Evolutionary conservation across 2,113 vertebrate genomes (phyloP).

Genomic region (Rissa tridactyla): DNA sequence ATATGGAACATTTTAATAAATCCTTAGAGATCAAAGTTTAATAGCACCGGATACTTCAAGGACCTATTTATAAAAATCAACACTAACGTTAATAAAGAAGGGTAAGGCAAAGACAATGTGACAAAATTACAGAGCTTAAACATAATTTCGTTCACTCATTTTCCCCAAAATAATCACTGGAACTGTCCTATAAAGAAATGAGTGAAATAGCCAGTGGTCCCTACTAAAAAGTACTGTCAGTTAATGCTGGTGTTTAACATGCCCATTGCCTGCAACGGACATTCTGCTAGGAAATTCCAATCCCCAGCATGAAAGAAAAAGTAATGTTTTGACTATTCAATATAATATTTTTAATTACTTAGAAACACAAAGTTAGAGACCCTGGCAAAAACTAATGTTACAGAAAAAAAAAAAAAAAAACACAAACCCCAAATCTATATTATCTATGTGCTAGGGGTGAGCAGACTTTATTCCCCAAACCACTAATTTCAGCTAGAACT

Average conservation of each 20-base stretch:
- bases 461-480: slow-evolving; percentile 10
- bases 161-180: slow-evolving; percentile 40
- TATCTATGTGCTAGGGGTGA: background rate
- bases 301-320: slow-evolving; percentile 36
- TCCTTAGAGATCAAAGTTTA: slow-evolving; percentile 48
- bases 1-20: slow-evolving; percentile 34
- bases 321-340: background rate
- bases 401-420: background rate
- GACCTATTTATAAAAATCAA: slow-evolving; percentile 14
- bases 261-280: slow-evolving; percentile 70
- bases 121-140: slow-evolving; percentile 31
- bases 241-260: slow-evolving; percentile 68
- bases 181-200: slow-evolving; percentile 13
- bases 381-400: slow-evolving; percentile 32
- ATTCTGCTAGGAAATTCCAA: slow-evolving; percentile 50
- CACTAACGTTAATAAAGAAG: background rate
- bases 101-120: slow-evolving; percentile 39
- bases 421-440: background rate
- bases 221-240: background rate
- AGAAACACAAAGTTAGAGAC: slow-evolving; percentile 4
- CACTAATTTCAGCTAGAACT: background rate
- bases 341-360: background rate
- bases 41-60: slow-evolving; percentile 65
- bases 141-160: background rate
- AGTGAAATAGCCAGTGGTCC: slow-evolving; percentile 39